phyloP scores from a whole-genome alignment of 2,797 vertebrate species.

The Podarcis siculus region DNA sequence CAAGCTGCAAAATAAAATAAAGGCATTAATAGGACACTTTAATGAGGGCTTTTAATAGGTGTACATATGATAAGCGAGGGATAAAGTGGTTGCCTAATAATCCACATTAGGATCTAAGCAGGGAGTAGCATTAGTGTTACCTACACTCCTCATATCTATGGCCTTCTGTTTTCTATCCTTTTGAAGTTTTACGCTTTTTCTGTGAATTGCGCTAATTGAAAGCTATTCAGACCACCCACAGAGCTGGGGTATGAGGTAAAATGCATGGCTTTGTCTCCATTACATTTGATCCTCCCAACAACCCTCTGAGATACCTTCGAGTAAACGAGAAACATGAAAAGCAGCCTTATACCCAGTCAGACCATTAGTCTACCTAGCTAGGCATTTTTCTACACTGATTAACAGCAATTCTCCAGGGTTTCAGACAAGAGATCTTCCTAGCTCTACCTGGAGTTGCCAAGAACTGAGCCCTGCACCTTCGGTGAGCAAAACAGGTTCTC shows the following conservation, averaged over 20 bases:
- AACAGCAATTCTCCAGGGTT: background rate
- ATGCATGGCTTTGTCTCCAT: background rate
- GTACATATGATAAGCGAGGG: conserved; percentile 32
- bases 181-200: background rate
- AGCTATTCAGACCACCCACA: background rate
- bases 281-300: background rate
- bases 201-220: background rate
- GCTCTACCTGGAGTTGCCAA: too few species aligned
- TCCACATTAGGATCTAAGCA: background rate
- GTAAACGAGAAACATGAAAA: background rate
- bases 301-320: background rate
- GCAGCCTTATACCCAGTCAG: background rate
- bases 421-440: too few species aligned
- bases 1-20: conserved; percentile 50
- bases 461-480: too few species aligned
- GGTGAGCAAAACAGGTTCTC: too few species aligned
- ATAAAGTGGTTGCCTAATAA: conserved; percentile 37
- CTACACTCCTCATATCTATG: background rate
- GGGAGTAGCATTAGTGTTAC: background rate
- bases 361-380: background rate
- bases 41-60: conserved; percentile 44
- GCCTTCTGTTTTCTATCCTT: background rate
- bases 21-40: conserved; percentile 44
- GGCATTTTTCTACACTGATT: background rate
- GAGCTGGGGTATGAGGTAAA: background rate